Conservation (phyloP, 2,888 invertebrate species). For the Drosophila infuscata region DNA sequence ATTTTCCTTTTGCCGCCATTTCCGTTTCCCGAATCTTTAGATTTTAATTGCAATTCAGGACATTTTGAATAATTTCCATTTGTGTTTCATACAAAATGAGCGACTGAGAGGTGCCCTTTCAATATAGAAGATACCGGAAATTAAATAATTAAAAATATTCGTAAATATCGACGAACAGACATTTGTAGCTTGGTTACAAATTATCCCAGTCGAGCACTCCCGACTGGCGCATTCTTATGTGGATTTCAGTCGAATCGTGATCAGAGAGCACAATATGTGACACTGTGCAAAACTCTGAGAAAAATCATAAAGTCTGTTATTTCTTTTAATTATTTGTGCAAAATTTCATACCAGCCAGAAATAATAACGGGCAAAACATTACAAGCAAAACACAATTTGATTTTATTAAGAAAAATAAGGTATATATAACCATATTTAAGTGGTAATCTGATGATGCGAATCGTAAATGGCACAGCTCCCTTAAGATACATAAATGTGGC, state of each 20-base stretch:
- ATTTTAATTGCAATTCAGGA: conserved; percentile 49
- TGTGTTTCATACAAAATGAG: background rate
- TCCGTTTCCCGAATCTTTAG: conserved; percentile 29
- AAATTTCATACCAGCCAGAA: background rate
- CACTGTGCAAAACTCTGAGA: background rate
- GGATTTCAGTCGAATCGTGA: background rate
- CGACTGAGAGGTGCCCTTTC: background rate
- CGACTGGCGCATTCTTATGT: background rate
- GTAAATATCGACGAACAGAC: background rate
- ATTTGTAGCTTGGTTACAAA: background rate
- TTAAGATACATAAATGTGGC: conserved; percentile 59
- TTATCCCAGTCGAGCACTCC: background rate
- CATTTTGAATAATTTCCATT: conserved; percentile 40
- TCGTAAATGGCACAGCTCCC: conserved; percentile 65
- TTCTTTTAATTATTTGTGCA: background rate
- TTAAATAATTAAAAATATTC: background rate
- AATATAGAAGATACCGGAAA: background rate
- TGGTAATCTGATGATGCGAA: conserved; percentile 30
- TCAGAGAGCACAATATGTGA: background rate
- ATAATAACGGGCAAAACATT: background rate
- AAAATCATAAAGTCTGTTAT: background rate
- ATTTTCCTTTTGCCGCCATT: conserved; percentile 37
- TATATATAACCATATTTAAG: conserved; percentile 20
- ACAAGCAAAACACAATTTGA: background rate
- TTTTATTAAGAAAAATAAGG: conserved; percentile 5